Percentiles rank a stretch among this genome's conserved stretches.
phyloP scores from a whole-genome alignment of 2,888 invertebrate species.

The Notodromas monacha region DNA sequence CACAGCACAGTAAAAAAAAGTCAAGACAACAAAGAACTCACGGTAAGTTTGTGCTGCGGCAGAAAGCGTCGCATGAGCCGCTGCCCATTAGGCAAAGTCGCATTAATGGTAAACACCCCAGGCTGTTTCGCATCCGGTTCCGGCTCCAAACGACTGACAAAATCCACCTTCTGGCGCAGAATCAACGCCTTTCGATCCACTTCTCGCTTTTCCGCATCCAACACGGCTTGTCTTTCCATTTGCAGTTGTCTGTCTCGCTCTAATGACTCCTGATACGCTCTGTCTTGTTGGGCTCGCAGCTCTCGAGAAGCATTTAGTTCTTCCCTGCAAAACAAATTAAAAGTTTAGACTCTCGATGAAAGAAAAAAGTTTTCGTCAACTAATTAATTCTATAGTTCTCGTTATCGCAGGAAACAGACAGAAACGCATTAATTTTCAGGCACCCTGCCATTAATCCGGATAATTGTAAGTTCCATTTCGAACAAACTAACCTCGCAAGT shows the following conservation, averaged over 20 bases:
- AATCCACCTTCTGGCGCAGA: slow-evolving; percentile 15
- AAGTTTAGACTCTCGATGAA: slow-evolving; percentile 2
- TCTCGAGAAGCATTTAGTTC: slow-evolving; percentile 55
- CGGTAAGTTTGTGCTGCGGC: slow-evolving; percentile 42
- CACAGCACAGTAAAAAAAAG: neutral
- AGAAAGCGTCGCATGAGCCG: slow-evolving; percentile 59
- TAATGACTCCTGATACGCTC: slow-evolving; percentile 64
- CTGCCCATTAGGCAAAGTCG: slow-evolving; percentile 64
- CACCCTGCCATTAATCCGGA: too few species aligned
- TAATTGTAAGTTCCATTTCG: too few species aligned
- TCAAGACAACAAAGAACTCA: slow-evolving; percentile 15
- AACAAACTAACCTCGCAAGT: slow-evolving; percentile 31
- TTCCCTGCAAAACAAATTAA: slow-evolving; percentile 19
- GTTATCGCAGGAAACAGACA: neutral
- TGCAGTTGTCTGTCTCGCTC: slow-evolving; percentile 84
- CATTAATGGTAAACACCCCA: slow-evolving; percentile 43
- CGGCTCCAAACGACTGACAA: slow-evolving; percentile 16
- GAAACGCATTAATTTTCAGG: slow-evolving; percentile 8
- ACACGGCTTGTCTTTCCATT: slow-evolving; percentile 27
- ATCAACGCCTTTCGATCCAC: slow-evolving; percentile 18
- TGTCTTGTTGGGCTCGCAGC: slow-evolving; percentile 61
- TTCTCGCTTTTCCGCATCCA: slow-evolving; percentile 20
- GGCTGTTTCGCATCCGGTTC: slow-evolving; percentile 39
- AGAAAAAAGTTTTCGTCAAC: too few species aligned
- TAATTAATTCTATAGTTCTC: neutral